Evolutionary conservation across 2,888 invertebrate species (phyloP), one percentile per base, ranked within the genome.

Genomic region (Trachelus iudaicus): DNA sequence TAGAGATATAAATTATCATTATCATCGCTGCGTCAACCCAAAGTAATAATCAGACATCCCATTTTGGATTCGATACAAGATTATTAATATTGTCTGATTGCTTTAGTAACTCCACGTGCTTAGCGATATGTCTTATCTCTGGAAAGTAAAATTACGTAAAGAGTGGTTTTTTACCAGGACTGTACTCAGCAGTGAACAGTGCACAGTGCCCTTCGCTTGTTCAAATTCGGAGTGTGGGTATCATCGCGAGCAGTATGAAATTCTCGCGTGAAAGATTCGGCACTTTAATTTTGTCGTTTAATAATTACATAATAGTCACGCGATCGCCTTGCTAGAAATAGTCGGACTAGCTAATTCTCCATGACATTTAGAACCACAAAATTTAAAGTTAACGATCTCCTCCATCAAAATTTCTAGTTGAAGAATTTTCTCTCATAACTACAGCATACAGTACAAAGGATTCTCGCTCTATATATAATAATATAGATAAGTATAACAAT

Each of bases 121-220:
- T 82, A 78, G 40, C 83, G 87, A 88, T 87, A 88, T 87, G 85
- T 75, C 33, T n/a, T n/a, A 31, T 71, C 30, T 71, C 30, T 71
- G 11, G 23, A 15, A 71, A 71, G 30, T 33, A 13, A 3, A 13
- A 71, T 71, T 71, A 71, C 71, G n/a, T 71, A 71, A 69, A 69
- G 69, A 15, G 13, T 33, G 2, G n/a, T 33, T 33, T 33, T 33
- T 30, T 71, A n/a, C 33, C 71, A 40, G 40, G 6, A 40, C 4
- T 15, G 40, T 40, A 40, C 13, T 40, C 15, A 40, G 1, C 40
- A 40, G 40, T 40, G 15, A 40, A 40, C 15, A 40, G 15, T 15
- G 15, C 40, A 15, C 15, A 15, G 40, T 40, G 4, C 56, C 23
- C 1, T 56, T 23, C 6, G 9, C 9, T 15, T 56, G 9, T 9